Percentiles rank a stretch among this genome's conserved stretches.
Conservation (phyloP, 2,888 invertebrate genomes). For the Apodemia zela region DNA sequence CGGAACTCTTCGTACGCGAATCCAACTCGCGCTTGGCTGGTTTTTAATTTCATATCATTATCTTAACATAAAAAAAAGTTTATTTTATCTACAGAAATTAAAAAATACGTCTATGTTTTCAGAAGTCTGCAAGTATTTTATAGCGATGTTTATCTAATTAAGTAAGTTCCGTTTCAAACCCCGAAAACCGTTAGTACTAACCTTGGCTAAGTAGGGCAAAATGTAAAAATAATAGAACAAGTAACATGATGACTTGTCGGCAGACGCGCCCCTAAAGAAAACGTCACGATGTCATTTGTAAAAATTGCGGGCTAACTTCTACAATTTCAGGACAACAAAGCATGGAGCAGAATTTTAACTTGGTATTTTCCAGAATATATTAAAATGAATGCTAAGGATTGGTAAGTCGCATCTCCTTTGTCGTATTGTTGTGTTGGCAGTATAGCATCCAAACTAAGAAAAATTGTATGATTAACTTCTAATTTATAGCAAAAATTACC, state of each 20-base stretch:
- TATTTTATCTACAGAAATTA: no score
- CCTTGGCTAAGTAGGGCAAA: conserved; percentile 44
- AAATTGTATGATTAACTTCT: neutral
- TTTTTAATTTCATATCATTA: no score
- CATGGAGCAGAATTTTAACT: conserved; percentile 38
- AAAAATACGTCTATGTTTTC: no score
- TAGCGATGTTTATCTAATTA: neutral
- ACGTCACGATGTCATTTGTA: conserved; percentile 80
- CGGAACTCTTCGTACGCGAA: no score
- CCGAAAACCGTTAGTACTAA: neutral
- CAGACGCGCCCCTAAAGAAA: conserved; percentile 73
- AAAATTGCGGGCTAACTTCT: conserved; percentile 77
- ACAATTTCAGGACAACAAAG: conserved; percentile 59
- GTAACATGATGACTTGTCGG: conserved; percentile 78
- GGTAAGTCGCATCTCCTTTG: neutral
- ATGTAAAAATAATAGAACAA: conserved; percentile 72
- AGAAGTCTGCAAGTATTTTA: no score
- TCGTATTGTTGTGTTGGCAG: neutral
- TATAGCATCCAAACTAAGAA: neutral
- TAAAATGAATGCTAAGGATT: no score
- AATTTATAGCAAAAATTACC: neutral
- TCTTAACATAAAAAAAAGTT: no score
- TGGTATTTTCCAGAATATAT: no score
- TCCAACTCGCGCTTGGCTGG: no score
- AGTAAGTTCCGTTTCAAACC: neutral